Evolutionary conservation across 2,888 invertebrate species (phyloP), one percentile per base, ranked within the genome.

Genomic region (Ferrisia virgata): DNA sequence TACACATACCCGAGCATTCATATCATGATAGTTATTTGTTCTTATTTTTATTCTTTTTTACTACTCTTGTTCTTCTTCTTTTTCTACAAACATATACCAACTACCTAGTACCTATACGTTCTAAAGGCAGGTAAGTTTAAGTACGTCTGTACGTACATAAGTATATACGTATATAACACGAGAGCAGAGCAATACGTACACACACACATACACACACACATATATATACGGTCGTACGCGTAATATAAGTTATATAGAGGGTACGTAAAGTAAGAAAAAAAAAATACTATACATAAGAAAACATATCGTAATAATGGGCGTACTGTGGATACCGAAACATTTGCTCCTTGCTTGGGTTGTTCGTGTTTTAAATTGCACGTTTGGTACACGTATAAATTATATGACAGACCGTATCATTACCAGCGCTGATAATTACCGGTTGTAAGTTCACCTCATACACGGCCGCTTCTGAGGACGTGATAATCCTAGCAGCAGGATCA

Each of bases 311-410:
- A 72, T 83, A 83, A 83, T 76, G 82, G 82, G 82, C 82, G 82
- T 83, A 72, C 82, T 69, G 72, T 83, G 69, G 82, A 83, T 83
- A 83, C 82, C 82, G 72, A 83, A 83, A 69, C 82, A 72, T 76
- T 83, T 83, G 69, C 82, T 83, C 72, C 82, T 83, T 83, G 82
- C 82, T 83, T 76, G 43, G 72, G 43, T 80, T 53, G 80, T 83
- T 83, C 82, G 82, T 83, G 82, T 83, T 83, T 83, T 83, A 83
- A 83, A 83, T 83, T 83, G 82, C 82, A 83, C 82, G 82, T 83
- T 83, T 72, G 82, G 43, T 83, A 43, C 82, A 69, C 69, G 69
- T 83, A 83, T 83, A 83, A 83, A 72, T 83, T 83, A 83, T 72
- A 83, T 69, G 72, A 69, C 82, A 72, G 40, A 83, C 72, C 43